Evolutionary conservation across 2,888 invertebrate species (phyloP), one percentile per base, ranked within the genome.

Genomic region (Caenorhabditis doughertyi): DNA sequence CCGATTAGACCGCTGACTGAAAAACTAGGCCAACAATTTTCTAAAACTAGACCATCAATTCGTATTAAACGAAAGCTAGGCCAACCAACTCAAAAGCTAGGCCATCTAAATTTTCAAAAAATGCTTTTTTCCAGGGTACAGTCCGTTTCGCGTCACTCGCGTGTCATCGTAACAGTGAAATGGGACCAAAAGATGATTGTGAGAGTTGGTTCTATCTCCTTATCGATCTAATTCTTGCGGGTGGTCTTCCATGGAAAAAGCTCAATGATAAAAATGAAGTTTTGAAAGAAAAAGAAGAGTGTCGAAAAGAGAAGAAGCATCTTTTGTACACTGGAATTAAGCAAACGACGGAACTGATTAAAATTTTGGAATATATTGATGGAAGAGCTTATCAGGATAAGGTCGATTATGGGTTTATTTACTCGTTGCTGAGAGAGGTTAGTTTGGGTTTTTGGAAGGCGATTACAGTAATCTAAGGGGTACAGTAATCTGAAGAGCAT

Each of bases 121-220:
- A 32, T 32, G 32, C 4, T 32, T 49, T 32, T 35, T 87, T 89
- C 64, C 79, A 89, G 82, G 90, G 90, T 27, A 90, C 90, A 3
- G 87, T 90, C 23, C 84, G 87, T 8, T 90, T 89, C 67, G 90
- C 90, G 13, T 83, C 90, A 9, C 21, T 89, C 23, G 79, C 81
- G 0, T 89, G 89, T 68, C 90, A 90, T 71, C 55, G 64, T 44
- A 83, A 74, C 60, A 62, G 64, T 39, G 90, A 90, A 55, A 71
- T 89, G 65, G 87, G 86, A 11, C 81, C 81, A 56, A 88, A 89
- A 68, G 90, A 90, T 76, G 89, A 90, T 71, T 87, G 86, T 56
- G 90, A 90, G 68, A 85, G 84, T 27, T 90, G 90, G 90, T 85
- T 89, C 84, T 90, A 90, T 55, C 84, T 90, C 39, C 81, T 90